Base-by-base conservation (phyloP, 2,797 vertebrate species). In the Aphelocoma californica region DNA sequence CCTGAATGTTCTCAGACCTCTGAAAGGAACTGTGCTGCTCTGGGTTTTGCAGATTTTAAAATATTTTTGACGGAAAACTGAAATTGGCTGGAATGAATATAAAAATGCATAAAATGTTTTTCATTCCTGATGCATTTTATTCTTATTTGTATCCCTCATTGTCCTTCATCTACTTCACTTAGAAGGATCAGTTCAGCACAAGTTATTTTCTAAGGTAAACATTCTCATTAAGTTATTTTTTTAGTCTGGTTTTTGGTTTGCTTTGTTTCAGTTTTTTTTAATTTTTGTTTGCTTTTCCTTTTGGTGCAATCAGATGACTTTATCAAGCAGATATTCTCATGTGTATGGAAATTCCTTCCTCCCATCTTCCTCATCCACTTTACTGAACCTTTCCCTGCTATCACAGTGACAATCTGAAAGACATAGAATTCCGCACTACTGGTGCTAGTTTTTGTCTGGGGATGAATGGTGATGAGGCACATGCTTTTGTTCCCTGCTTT, bases 291-390 rank as follows among this genome's bases (percentile, higher is more conserved):
- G 8, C 6, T 44, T 50, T 70, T 71, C 14, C 18, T 32, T 47
- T 71, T 34, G 20, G 8, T n/a, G 29, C n/a, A 25, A 18, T 66
- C 23, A 73, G 38, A 36, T 57, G 13, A 54, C 23, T 89, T 94
- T 84, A 45, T 42, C 31, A 57, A 94, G 60, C 44, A 95, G 58
- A 86, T 88, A 91, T 36, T 89, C 44, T 88, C 13, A 19, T 32
- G n/a, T 38, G 6, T 31, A 19, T 66, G 51, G 31, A 18, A 61
- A 53, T 72, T 67, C 47, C 71, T 72, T 36, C 32, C 24, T 40
- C 25, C 16, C 13, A 7, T 69, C 42, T 85, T 74, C 57, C 10
- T n/a, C 3, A 8, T 40, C 25, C 25, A 20, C 18, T 56, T 93
- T 81, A 53, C 36, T 51, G 34, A 77, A 72, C 20, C 26, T 62